Evolutionary conservation across 2,113 vertebrate species (phyloP).

Genomic region (Ariopsis seemanni): DNA sequence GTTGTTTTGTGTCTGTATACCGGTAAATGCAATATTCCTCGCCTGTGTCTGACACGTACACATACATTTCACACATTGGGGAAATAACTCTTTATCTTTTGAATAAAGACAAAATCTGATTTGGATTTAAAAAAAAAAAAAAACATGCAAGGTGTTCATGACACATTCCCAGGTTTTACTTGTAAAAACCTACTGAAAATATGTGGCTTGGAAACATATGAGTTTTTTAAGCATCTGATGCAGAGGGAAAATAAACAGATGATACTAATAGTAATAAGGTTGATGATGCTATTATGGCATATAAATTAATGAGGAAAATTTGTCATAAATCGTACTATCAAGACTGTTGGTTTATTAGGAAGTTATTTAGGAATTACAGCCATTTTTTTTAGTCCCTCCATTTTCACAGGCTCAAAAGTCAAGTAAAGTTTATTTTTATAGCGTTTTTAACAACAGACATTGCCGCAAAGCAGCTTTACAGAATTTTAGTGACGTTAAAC

Average conservation of each 20-base stretch:
- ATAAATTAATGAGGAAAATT: neutral
- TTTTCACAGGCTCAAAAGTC: no score
- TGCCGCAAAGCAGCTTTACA: no score
- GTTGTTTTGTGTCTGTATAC: slow-evolving; percentile 2
- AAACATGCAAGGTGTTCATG: neutral
- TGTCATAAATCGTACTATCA: neutral
- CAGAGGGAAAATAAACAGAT: neutral
- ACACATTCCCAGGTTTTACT: neutral
- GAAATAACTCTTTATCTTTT: neutral
- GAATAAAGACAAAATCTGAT: neutral
- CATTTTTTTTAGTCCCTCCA: no score
- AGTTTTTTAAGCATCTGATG: neutral
- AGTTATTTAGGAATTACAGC: neutral
- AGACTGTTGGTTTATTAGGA: neutral
- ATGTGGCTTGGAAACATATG: neutral
- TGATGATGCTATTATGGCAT: neutral
- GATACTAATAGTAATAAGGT: neutral
- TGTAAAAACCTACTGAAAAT: neutral
- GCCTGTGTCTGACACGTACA: neutral
- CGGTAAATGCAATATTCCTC: neutral
- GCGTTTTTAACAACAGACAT: no score
- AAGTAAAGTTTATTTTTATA: no score
- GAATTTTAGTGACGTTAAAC: no score
- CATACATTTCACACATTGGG: neutral
- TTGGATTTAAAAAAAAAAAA: neutral